Evolutionary conservation across 2,888 invertebrate genomes (phyloP), one percentile per base, ranked within the genome.

Genomic region (Plagiodera versicolora): DNA sequence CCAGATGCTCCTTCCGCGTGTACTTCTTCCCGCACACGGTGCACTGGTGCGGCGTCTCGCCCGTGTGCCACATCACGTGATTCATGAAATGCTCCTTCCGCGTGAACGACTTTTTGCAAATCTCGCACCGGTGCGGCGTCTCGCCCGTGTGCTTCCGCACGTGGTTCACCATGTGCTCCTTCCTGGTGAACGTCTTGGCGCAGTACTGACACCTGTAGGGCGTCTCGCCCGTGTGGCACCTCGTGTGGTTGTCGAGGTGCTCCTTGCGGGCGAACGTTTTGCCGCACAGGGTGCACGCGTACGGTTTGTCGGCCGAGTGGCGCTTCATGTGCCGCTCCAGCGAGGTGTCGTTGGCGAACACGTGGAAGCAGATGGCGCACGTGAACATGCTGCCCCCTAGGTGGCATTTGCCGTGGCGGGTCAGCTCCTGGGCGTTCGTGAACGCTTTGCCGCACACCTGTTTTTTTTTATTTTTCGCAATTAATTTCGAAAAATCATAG

Each of bases 211-310:
- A 90, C 48, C 74, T 67, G 80, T 91, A 91, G 1, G 92, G 91
- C 20, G 91, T 92, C 80, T 91, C 92, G 53, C 92, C 92, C 52
- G 92, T 92, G 77, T 89, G 92, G 80, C 91, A 89, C 47, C 65
- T 65, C 2, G 90, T 88, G 74, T 93, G 93, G 80, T 92, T 92
- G 80, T 92, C 91, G 67, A 93, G 84, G 78, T 94, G 93, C 77
- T 93, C 93, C 78, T 93, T 93, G 58, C 93, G 85, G 10, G 92
- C 91, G 80, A 94, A 94, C 20, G 90, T 89, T 80, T 93, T 93
- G 68, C 91, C 91, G 80, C 93, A 94, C 73, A 90, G 89, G 17
- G 90, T 88, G 81, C 93, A 93, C 63, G 89, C 90, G 75, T 92
- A 92, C 3, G 92, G 92, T 77, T 92, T 92, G 78, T 92, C 92